Evolutionary conservation across 23 tunicate species (phyloP), one percentile per base, ranked within the genome.

Genomic region (Clavelina lepadiformis): DNA sequence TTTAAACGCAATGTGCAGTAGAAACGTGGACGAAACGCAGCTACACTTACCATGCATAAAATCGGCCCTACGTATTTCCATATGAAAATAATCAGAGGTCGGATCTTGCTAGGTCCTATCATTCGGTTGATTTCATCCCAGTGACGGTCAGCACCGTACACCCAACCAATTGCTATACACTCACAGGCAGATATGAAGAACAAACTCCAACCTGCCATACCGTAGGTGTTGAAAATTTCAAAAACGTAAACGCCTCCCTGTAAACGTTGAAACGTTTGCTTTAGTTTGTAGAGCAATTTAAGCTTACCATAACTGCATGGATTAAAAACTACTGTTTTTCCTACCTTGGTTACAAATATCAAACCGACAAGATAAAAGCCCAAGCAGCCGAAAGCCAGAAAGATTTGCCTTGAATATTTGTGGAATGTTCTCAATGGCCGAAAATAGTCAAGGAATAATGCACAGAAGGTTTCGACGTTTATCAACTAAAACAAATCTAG

Each of bases 231-330:
- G 69, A 65, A 69, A 20, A 78, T 68, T 28, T 68, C 74, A 29
- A 78, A 60, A 3, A 78, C 61, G 76, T 78, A 78, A 23, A 78
- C 65, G 1, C 85, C 85, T 6, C 85, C 85, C 85, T 78, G 61
- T 2, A 63, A 57, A 6, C 4, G 38, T n/a, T n/a, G n/a, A n/a
- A n/a, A n/a, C n/a, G n/a, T n/a, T n/a, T n/a, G n/a, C n/a, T n/a
- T n/a, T n/a, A n/a, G n/a, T n/a, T n/a, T n/a, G n/a, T n/a, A n/a
- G n/a, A n/a, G n/a, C n/a, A n/a, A n/a, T n/a, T n/a, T n/a, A n/a
- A n/a, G n/a, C n/a, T n/a, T n/a, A n/a, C n/a, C n/a, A n/a, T n/a
- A n/a, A n/a, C n/a, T n/a, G n/a, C n/a, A n/a, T n/a, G n/a, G n/a
- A n/a, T n/a, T n/a, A n/a, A n/a, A n/a, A n/a, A n/a, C n/a, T n/a